phyloP scores from a whole-genome alignment of 2,797 vertebrate species.

The Ctenosaura bakeri region DNA sequence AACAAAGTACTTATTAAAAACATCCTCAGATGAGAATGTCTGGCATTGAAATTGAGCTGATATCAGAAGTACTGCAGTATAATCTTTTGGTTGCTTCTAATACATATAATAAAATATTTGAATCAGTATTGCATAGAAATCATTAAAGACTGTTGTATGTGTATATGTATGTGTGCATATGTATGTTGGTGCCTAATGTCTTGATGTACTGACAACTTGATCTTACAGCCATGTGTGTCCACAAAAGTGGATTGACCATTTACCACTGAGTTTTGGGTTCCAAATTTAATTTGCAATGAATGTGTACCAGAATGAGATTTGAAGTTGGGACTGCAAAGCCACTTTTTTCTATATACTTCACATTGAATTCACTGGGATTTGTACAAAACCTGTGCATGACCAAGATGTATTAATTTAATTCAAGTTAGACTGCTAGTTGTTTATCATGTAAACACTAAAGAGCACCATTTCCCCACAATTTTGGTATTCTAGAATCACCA shows the following conservation, averaged over 20 bases:
- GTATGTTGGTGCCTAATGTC: background rate
- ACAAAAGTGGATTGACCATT: background rate
- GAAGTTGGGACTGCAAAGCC: background rate
- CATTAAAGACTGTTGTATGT: background rate
- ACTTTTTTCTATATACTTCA: background rate
- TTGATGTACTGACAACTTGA: background rate
- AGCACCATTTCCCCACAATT: slow-evolving; percentile 71
- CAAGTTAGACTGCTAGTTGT: slow-evolving; percentile 64
- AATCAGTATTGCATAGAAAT: background rate
- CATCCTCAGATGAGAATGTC: too few species aligned
- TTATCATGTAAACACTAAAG: slow-evolving; percentile 65
- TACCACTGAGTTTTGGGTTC: too few species aligned
- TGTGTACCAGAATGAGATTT: too few species aligned
- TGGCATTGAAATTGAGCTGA: background rate
- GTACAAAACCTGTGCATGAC: background rate
- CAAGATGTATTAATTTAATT: slow-evolving; percentile 37
- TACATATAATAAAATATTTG: background rate
- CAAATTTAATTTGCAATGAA: too few species aligned
- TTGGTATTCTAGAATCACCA: slow-evolving; percentile 60
- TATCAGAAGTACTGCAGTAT: background rate
- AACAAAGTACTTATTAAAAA: background rate
- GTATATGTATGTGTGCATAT: background rate
- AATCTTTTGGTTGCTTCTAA: background rate
- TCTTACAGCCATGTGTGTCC: background rate
- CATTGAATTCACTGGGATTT: background rate